Evolutionary conservation across 2,797 vertebrate genomes (phyloP).

Genomic region (Falco concolor): DNA sequence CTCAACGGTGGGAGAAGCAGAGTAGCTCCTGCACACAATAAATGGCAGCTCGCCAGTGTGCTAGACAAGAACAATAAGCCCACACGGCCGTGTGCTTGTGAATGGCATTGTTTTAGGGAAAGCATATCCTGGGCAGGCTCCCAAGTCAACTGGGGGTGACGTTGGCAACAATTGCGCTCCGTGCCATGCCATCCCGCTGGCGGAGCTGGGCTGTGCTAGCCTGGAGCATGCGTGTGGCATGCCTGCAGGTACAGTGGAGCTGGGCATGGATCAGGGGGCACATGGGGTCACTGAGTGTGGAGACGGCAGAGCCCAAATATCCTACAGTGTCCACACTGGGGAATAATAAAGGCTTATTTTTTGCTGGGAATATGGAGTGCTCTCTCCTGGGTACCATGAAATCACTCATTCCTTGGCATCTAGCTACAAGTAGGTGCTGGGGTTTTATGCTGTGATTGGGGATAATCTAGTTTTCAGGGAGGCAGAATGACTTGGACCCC

Average conservation of each 20-base stretch:
- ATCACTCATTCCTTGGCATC: background rate
- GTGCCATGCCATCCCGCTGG: rapidly evolving
- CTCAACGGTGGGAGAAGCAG: background rate
- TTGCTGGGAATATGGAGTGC: rapidly evolving
- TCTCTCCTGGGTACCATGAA: rapidly evolving
- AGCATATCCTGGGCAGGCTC: background rate
- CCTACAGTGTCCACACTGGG: rapidly evolving
- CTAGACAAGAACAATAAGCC: background rate
- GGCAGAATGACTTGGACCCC: background rate
- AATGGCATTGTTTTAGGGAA: background rate
- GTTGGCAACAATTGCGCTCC: background rate
- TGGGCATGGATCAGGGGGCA: rapidly evolving
- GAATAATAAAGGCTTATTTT: background rate
- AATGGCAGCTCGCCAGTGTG: background rate
- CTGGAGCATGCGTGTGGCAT: rapidly evolving
- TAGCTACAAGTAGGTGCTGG: background rate
- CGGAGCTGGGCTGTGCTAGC: background rate
- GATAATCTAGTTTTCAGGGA: background rate
- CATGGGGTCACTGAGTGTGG: rapidly evolving
- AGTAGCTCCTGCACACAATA: background rate
- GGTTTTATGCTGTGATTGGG: background rate
- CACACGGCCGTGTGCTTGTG: background rate
- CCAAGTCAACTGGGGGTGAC: background rate
- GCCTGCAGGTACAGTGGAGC: background rate
- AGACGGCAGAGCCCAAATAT: background rate